These are phyloP conservation scores for Bambusicola thoracicus DNA, from an alignment of 2,113 vertebrate species.

Conservation along the genomic window DNA sequence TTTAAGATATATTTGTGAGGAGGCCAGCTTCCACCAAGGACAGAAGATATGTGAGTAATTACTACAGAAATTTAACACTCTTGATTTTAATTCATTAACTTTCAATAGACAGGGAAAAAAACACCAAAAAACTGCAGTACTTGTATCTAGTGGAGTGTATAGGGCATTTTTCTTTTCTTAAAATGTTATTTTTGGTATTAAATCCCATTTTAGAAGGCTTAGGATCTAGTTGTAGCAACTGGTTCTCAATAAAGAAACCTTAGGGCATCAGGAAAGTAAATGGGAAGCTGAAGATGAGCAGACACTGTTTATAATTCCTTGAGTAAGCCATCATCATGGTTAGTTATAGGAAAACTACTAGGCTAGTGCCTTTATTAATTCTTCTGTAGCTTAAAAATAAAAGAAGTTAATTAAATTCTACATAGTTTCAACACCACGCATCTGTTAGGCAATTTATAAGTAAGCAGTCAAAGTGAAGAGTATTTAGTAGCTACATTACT, in stretches of 20 bases:
- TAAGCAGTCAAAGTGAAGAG: constrained; percentile 1
- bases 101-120: not conserved
- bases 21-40: not conserved
- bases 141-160: not conserved
- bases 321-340: not conserved
- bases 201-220: not conserved
- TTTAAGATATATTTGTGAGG: not conserved
- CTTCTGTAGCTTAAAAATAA: not conserved
- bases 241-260: not conserved
- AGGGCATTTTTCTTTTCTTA: not conserved
- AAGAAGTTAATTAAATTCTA: not conserved
- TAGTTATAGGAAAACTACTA: not conserved
- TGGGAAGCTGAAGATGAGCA: not conserved
- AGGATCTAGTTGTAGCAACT: not conserved
- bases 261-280: not conserved
- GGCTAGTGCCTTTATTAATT: not conserved
- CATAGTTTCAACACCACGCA: not conserved
- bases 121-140: not conserved
- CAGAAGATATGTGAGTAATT: not conserved
- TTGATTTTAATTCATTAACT: not conserved
- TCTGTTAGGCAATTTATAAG: constrained; percentile 21
- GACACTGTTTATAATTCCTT: not conserved
- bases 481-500: not conserved
- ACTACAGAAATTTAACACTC: not conserved
- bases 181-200: not conserved